Conservation (phyloP, 1,140 invertebrate species). For the Lepidotrigona ventralis region DNA sequence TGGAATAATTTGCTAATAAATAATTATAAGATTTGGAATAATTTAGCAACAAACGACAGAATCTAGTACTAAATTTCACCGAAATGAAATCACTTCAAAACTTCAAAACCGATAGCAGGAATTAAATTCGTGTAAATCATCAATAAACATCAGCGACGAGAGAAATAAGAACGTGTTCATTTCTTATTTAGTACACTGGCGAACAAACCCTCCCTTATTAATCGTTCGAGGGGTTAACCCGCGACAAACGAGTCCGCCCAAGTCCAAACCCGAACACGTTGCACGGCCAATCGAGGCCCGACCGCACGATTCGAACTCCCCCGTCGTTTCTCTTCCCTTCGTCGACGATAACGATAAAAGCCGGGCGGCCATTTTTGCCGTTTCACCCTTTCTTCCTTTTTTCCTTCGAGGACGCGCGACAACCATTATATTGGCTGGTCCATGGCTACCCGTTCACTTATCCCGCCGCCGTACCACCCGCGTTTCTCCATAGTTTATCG, state of each 20-base stretch:
- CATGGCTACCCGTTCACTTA: slow-evolving; percentile 21
- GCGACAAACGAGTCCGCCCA: slow-evolving; percentile 14
- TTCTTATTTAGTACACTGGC: too few relatives aligned
- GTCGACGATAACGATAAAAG: slow-evolving; percentile 42
- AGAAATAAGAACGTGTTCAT: too few relatives aligned
- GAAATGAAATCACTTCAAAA: too few relatives aligned
- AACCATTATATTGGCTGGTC: slow-evolving; percentile 60
- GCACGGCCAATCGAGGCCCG: slow-evolving; percentile 43
- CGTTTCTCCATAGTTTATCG: slow-evolving; percentile 65
- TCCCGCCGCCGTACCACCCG: slow-evolving; percentile 12
- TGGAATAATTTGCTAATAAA: too few relatives aligned
- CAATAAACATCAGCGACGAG: too few relatives aligned
- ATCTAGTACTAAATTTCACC: too few relatives aligned
- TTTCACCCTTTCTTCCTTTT: slow-evolving; percentile 20
- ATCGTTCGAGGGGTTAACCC: neutral
- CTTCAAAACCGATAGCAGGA: too few relatives aligned
- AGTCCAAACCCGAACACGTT: slow-evolving; percentile 34
- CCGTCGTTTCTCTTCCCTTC: neutral
- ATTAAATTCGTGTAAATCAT: too few relatives aligned
- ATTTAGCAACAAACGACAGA: too few relatives aligned
- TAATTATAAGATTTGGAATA: too few relatives aligned
- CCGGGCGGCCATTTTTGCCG: slow-evolving; percentile 38
- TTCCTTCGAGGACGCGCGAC: slow-evolving; percentile 36
- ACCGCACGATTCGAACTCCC: slow-evolving; percentile 48
- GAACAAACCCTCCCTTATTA: too few relatives aligned